Percentiles rank a stretch among this genome's conserved stretches.
These are phyloP conservation scores for Colostygia pectinataria DNA, from an alignment of 2,888 invertebrate species.

Conservation along the genomic window DNA sequence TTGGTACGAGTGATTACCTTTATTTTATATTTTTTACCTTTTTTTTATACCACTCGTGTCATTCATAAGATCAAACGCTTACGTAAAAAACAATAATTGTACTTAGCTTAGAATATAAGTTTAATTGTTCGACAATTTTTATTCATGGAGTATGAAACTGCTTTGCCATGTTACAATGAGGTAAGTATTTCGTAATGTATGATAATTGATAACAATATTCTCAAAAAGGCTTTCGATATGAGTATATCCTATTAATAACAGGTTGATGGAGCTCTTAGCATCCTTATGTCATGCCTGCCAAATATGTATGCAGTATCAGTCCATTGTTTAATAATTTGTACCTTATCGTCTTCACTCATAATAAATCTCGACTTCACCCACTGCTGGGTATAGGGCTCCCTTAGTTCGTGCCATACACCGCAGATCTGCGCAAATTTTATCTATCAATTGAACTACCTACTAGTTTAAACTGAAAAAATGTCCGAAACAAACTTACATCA, in stretches of 20 bases:
- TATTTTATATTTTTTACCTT: slow-evolving; percentile 58
- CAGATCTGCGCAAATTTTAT: too few relatives aligned
- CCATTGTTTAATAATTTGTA: too few relatives aligned
- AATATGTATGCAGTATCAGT: too few relatives aligned
- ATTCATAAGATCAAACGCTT: slow-evolving; percentile 43
- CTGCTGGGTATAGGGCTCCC: too few relatives aligned
- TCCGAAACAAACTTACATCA: neutral
- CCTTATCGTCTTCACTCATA: too few relatives aligned
- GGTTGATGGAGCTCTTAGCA: too few relatives aligned
- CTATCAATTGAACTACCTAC: too few relatives aligned
- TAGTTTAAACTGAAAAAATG: too few relatives aligned
- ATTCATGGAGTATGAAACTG: neutral
- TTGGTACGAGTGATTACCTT: slow-evolving; percentile 80
- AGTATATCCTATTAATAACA: neutral
- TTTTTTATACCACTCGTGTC: slow-evolving; percentile 53
- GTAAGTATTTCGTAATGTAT: slow-evolving; percentile 30
- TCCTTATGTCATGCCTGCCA: too few relatives aligned
- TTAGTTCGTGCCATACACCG: too few relatives aligned
- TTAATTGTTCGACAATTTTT: neutral
- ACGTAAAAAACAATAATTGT: slow-evolving; percentile 3
- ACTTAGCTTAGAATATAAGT: neutral
- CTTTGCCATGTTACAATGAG: neutral
- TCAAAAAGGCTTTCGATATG: slow-evolving; percentile 20
- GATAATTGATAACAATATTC: slow-evolving; percentile 37
- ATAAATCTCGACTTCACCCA: too few relatives aligned